Evolutionary conservation across 2,888 invertebrate species (phyloP), one percentile per base, ranked within the genome.

Genomic region (Auanema freiburgensis): DNA sequence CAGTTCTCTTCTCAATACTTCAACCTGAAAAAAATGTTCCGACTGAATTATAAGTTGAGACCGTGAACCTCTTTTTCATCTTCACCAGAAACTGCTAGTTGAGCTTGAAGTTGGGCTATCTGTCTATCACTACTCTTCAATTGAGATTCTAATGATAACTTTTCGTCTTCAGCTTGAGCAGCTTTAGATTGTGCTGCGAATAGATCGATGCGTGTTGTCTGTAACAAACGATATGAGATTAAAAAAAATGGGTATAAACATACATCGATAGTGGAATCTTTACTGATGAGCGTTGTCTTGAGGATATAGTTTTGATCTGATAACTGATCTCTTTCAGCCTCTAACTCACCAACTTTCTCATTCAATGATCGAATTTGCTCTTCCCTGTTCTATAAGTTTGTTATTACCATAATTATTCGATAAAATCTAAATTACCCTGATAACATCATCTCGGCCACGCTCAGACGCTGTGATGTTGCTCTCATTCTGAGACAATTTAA

Each of bases 221-320:
- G 52, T 24, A 65, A 63, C 23, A 14, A n/a, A n/a, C n/a, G n/a
- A n/a, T n/a, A n/a, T n/a, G n/a, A n/a, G n/a, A n/a, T n/a, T n/a
- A n/a, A n/a, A n/a, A n/a, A n/a, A n/a, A n/a, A n/a, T n/a, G n/a
- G n/a, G 33, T 23, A 54, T 11, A 40, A 49, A 54, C 63, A 59
- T 24, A 72, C 70, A 64, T 73, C 71, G 24, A 73, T 64, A 42
- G 69, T 73, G 6, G 55, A 61, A 59, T 67, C 68, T 41, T 68
- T 71, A 25, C 71, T 69, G 8, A 51, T 55, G 33, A 73, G 55
- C 14, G 66, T 66, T 10, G 68, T 63, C 40, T 69, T 62, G 21
- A 73, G 33, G 57, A 73, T 66, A 3, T 43, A 57, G 24, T 55
- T 66, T 18, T 67, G 65, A 21, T 62, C 62, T 57, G 40, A 56